A percentile compares a stretch with the other conserved stretches of the same genome.
Evolutionary conservation across 2,113 vertebrate genomes (phyloP).

Genomic region (Lagopus leucura): DNA sequence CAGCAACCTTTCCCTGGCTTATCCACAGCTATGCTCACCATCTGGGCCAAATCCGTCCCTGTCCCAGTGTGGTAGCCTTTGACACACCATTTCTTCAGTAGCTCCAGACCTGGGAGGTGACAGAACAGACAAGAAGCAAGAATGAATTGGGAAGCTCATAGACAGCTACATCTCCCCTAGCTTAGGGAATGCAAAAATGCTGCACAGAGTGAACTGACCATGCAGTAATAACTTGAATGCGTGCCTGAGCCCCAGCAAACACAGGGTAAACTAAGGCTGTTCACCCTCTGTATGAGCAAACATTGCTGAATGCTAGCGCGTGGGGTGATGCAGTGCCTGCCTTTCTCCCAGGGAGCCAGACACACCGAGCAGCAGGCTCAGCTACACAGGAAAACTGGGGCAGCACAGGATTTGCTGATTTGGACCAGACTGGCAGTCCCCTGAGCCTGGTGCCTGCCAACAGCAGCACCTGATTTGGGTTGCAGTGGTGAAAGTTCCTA

Average conservation of each 20-base stretch:
- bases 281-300: conserved; percentile 46
- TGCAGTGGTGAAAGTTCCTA: background rate
- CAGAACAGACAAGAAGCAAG: background rate
- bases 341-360: conserved; percentile 26
- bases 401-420: conserved; percentile 43
- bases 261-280: conserved; percentile 46
- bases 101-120: conserved; percentile 74
- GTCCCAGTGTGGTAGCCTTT: conserved; percentile 77
- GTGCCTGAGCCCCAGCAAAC: background rate
- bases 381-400: conserved; percentile 45
- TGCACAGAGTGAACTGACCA: background rate
- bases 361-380: background rate
- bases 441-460: background rate
- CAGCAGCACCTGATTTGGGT: background rate
- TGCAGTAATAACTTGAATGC: background rate
- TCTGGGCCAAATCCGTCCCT: conserved; percentile 58
- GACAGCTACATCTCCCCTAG: background rate
- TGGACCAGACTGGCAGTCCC: conserved; percentile 45
- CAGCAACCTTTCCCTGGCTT: background rate
- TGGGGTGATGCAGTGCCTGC: conserved; percentile 1
- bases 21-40: conserved; percentile 65
- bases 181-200: background rate
- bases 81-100: conserved; percentile 80
- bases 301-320: background rate
- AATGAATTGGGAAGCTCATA: background rate